These are phyloP conservation scores for Lanius ludovicianus DNA, from an alignment of 2,113 vertebrate species.

Conservation along the genomic window DNA sequence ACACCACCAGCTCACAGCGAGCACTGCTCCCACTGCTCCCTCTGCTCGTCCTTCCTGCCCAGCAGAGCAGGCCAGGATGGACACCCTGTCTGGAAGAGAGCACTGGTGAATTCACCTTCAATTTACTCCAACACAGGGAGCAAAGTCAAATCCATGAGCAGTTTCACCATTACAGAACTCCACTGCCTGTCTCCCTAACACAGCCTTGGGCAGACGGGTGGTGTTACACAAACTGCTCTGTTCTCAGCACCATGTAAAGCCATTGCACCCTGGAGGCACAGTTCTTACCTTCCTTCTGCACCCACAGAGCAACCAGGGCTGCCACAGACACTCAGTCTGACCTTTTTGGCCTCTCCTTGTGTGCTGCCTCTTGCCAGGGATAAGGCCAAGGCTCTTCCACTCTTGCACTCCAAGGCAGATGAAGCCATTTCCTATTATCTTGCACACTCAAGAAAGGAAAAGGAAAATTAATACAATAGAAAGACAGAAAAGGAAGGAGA, in stretches of 20 bases:
- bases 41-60: not conserved
- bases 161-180: fast-evolving
- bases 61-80: not conserved
- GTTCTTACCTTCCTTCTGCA: not conserved
- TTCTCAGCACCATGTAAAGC: not conserved
- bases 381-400: not conserved
- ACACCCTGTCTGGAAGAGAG: not conserved
- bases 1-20: not conserved
- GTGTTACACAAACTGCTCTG: not conserved
- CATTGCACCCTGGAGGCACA: not conserved
- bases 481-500: not conserved
- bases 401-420: not conserved
- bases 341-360: not conserved
- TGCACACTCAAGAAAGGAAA: not conserved
- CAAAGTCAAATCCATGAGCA: fast-evolving
- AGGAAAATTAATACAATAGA: not conserved
- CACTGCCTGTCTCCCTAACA: fast-evolving
- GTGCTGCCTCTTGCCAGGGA: not conserved
- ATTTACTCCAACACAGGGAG: not conserved
- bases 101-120: not conserved
- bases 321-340: not conserved
- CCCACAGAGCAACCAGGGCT: not conserved
- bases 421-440: not conserved
- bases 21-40: not conserved
- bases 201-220: not conserved